Conservation (phyloP, 2,888 invertebrate genomes). For the Schizotus pectinicornis region DNA sequence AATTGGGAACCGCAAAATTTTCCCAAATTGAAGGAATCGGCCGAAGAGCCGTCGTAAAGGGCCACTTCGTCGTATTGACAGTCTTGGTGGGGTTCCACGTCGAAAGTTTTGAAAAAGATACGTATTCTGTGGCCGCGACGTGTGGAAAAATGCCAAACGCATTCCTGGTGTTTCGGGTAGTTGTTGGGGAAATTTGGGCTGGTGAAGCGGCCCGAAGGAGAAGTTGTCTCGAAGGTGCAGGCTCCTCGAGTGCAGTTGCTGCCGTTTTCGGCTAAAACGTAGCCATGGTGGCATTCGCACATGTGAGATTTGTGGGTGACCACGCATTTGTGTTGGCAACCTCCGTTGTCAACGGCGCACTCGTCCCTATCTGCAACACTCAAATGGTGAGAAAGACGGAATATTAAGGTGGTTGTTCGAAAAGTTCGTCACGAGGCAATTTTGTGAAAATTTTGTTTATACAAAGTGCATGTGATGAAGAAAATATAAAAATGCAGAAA, state of each 20-base stretch:
- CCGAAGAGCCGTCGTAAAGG: constrained; percentile 91
- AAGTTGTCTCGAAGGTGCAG: constrained; percentile 92
- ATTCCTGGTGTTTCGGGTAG: constrained; percentile 91
- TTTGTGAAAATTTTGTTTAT: too few species aligned
- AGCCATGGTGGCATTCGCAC: constrained; percentile 96
- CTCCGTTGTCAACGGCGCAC: constrained; percentile 95
- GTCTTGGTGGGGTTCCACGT: constrained; percentile 95
- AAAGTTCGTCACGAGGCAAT: too few species aligned
- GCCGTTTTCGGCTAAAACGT: constrained; percentile 90
- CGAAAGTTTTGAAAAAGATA: constrained; percentile 90
- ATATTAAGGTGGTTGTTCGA: neutral
- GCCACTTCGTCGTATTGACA: constrained; percentile 96
- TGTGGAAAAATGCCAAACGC: constrained; percentile 97
- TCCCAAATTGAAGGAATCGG: constrained; percentile 82
- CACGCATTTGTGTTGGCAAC: constrained; percentile 95
- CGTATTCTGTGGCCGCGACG: constrained; percentile 96
- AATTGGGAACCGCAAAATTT: constrained; percentile 92
- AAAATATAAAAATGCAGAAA: too few species aligned
- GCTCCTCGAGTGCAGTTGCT: constrained; percentile 98
- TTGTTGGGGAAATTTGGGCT: constrained; percentile 95
- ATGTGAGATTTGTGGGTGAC: constrained; percentile 93
- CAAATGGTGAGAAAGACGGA: constrained; percentile 17
- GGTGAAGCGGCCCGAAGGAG: constrained; percentile 81
- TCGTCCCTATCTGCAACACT: constrained; percentile 84
- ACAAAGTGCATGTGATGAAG: too few species aligned